Evolutionary conservation across 2,888 invertebrate species (phyloP).

Genomic region (Apomyelois bistriatella): DNA sequence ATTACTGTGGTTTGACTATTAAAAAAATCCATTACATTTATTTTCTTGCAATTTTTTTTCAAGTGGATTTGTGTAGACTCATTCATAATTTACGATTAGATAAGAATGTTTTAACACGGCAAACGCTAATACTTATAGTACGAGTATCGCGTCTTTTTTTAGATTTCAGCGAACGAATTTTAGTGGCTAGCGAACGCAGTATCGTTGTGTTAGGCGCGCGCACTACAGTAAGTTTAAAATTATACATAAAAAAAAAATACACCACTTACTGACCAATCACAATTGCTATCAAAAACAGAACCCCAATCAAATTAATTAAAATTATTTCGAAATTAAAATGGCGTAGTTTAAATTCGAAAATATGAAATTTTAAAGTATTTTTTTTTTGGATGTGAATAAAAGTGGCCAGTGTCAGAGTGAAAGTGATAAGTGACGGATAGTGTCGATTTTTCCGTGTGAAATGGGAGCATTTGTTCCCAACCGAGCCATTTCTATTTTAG

Average conservation of each 20-base stretch:
- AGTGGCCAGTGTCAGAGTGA: constrained; percentile 8
- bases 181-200: constrained; percentile 55
- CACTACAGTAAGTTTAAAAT: constrained; percentile 65
- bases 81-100: constrained; percentile 21
- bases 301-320: not conserved
- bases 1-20: too few species aligned
- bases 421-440: constrained; percentile 8
- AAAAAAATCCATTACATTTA: too few species aligned
- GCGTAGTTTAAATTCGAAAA: not conserved
- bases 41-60: too few species aligned
- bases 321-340: not conserved
- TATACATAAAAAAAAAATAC: constrained; percentile 13
- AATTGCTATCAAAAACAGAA: not conserved
- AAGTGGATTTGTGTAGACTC: not conserved
- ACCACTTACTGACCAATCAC: not conserved
- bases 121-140: constrained; percentile 46
- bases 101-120: constrained; percentile 35
- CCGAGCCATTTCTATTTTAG: constrained; percentile 9
- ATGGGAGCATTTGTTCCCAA: not conserved
- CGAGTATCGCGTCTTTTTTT: constrained; percentile 71
- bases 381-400: not conserved
- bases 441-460: not conserved
- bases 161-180: constrained; percentile 66
- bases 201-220: constrained; percentile 67
- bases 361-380: not conserved